Percentiles rank a stretch among this genome's conserved stretches.
phyloP scores from a whole-genome alignment of 2,113 vertebrate genomes.

The Prionailurus viverrinus region DNA sequence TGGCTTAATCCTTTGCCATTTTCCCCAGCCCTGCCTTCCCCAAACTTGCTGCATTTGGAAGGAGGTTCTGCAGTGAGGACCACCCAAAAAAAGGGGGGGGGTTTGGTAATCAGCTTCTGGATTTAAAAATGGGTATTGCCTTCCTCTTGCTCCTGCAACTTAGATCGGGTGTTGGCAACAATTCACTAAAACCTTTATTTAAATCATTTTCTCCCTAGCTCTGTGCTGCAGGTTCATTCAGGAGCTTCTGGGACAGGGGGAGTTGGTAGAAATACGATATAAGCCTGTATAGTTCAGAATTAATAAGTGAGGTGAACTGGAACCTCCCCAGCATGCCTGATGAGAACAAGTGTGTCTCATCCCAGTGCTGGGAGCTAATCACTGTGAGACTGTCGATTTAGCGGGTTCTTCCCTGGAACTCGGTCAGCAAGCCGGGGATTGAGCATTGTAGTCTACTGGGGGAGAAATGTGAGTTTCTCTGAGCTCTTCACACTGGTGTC shows the following conservation, averaged over 20 bases:
- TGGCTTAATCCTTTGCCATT: neutral
- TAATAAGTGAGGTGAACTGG: neutral
- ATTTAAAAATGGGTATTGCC: constrained; percentile 35
- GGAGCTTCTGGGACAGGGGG: neutral
- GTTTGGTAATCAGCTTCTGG: neutral
- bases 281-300: neutral
- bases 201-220: neutral
- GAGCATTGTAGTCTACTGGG: neutral
- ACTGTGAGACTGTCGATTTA: neutral
- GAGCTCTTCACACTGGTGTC: neutral
- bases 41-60: constrained; percentile 4
- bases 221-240: neutral
- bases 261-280: neutral
- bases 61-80: neutral
- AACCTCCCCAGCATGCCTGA: neutral
- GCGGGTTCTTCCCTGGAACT: neutral
- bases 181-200: neutral
- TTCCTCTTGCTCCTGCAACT: neutral
- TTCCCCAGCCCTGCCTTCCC: neutral
- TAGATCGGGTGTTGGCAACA: neutral
- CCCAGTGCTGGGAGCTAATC: neutral
- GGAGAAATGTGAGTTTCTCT: neutral
- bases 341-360: neutral
- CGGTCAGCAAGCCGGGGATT: neutral
- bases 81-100: neutral